Evolutionary conservation across 2,113 vertebrate genomes (phyloP).

Genomic region (Peromyscus polionotus): DNA sequence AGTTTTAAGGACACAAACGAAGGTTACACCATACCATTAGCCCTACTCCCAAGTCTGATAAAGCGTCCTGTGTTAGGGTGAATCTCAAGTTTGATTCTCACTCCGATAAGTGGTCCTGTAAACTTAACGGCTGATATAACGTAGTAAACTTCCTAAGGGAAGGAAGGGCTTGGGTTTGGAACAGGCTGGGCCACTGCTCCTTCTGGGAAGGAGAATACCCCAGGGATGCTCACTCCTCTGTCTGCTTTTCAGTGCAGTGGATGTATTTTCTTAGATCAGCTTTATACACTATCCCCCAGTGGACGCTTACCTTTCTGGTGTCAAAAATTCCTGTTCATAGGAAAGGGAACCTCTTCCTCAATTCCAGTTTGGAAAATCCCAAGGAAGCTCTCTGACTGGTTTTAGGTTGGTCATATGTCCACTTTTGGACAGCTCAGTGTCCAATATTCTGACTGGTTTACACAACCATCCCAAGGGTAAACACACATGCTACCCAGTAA

Average conservation of each 20-base stretch:
- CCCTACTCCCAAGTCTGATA: neutral
- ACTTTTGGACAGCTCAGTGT: neutral
- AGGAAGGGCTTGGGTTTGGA: neutral
- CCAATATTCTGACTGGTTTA: neutral
- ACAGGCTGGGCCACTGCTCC: neutral
- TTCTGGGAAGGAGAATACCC: neutral
- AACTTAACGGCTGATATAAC: neutral
- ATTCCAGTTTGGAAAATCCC: constrained; percentile 19
- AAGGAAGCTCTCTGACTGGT: neutral
- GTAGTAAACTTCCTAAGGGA: neutral
- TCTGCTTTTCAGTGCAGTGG: neutral
- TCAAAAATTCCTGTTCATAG: neutral
- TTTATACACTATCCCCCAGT: neutral
- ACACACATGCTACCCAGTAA: neutral
- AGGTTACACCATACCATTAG: neutral
- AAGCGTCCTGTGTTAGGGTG: neutral
- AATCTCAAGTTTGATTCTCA: constrained; percentile 17
- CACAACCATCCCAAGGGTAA: neutral
- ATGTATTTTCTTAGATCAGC: neutral
- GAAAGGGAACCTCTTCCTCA: neutral
- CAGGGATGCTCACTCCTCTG: neutral
- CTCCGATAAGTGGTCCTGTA: neutral
- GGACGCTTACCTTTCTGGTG: neutral
- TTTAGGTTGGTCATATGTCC: neutral
- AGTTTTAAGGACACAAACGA: neutral